phyloP scores from a whole-genome alignment of 2,797 vertebrate species.

The Amniataba percoides region DNA sequence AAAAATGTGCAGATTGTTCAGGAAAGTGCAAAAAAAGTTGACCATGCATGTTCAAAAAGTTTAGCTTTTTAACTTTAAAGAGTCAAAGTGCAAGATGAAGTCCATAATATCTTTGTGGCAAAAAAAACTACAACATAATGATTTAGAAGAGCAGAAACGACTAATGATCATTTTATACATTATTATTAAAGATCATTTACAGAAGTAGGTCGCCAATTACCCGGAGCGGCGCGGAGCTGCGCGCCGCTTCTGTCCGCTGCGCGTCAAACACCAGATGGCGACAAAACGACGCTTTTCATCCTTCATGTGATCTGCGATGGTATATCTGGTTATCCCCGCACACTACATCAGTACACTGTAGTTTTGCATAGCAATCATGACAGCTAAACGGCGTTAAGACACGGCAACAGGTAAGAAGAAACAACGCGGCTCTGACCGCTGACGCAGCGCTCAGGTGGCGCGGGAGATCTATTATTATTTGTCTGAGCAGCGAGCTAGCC shows the following conservation, averaged over 20 bases:
- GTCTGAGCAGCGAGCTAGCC: slow-evolving; percentile 33
- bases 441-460: too few relatives aligned
- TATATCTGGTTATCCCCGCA: slow-evolving; percentile 76
- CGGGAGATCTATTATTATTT: too few relatives aligned
- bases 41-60: too few relatives aligned
- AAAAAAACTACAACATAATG: not conserved
- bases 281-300: slow-evolving; percentile 49
- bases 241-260: not conserved
- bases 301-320: slow-evolving; percentile 62
- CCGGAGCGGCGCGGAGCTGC: slow-evolving; percentile 4
- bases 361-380: slow-evolving; percentile 83
- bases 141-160: not conserved
- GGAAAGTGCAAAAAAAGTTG: too few relatives aligned
- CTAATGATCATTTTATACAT: not conserved
- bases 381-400: slow-evolving; percentile 68
- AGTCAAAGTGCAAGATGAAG: too few relatives aligned
- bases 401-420: slow-evolving; percentile 72
- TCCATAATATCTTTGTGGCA: not conserved
- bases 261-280: slow-evolving; percentile 69
- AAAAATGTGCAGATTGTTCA: too few relatives aligned
- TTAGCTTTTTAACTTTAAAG: too few relatives aligned
- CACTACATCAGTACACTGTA: slow-evolving; percentile 70
- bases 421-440: not conserved
- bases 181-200: not conserved
- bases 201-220: slow-evolving; percentile 36